Conservation (phyloP, 2,113 vertebrate species). For the Lethenteron camtschaticum region DNA sequence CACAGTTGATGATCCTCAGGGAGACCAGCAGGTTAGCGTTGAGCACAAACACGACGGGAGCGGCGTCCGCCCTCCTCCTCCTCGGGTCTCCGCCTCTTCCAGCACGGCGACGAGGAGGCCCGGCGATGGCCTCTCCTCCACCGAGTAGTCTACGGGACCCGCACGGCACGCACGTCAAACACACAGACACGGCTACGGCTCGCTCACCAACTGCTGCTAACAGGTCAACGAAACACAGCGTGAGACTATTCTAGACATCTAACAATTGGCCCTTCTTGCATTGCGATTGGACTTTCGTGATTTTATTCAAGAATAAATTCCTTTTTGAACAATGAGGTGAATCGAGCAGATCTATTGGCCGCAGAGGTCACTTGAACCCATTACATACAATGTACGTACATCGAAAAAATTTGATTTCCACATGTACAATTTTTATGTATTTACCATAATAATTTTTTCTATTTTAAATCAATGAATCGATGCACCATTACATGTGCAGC, state of each 20-base stretch:
- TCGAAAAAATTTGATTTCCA: not conserved
- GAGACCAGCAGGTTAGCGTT: slow-evolving; percentile 93
- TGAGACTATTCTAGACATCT: no score
- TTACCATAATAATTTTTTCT: not conserved
- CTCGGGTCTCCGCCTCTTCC: slow-evolving; percentile 36
- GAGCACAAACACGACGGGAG: slow-evolving; percentile 88
- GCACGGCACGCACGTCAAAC: not conserved
- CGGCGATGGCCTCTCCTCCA: slow-evolving; percentile 81
- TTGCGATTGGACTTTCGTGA: no score
- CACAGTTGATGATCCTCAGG: slow-evolving; percentile 98
- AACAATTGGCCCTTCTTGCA: no score
- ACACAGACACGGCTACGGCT: slow-evolving; percentile 7
- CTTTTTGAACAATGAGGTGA: no score
- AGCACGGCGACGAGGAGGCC: slow-evolving; percentile 83
- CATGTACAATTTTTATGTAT: not conserved
- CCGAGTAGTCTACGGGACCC: slow-evolving; percentile 51
- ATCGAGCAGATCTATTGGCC: no score
- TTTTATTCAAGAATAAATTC: no score
- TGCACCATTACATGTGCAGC: no score
- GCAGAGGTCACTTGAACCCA: no score
- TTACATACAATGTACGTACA: no score
- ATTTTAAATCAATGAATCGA: not conserved
- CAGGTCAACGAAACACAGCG: no score
- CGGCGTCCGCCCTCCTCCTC: slow-evolving; percentile 23
- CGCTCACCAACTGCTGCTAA: no score